phyloP scores from a whole-genome alignment of 2,113 vertebrate genomes.

The Pangasianodon gigas region DNA sequence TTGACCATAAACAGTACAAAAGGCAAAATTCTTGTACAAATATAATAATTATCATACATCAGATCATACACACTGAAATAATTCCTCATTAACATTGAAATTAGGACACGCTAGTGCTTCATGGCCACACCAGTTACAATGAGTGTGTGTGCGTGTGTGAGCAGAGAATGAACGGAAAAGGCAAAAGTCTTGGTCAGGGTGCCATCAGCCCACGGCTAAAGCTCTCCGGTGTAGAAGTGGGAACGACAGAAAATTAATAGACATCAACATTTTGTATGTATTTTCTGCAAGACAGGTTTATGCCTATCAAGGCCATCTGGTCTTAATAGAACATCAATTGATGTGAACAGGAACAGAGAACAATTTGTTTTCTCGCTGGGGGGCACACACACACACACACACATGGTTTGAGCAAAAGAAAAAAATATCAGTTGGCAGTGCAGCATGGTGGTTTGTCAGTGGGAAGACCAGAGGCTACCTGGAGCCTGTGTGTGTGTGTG shows the following conservation, averaged over 20 bases:
- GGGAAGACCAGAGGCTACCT: constrained; percentile 46
- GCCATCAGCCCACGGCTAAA: constrained; percentile 47
- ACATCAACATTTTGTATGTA: constrained; percentile 54
- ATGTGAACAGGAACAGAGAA: constrained; percentile 66
- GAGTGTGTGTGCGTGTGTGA: background rate
- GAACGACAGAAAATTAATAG: constrained; percentile 55
- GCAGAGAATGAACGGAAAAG: background rate
- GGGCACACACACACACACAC: constrained; percentile 37
- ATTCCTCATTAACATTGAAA: background rate
- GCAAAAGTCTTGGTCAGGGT: constrained; percentile 30
- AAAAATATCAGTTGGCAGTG: constrained; percentile 40
- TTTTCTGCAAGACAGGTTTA: constrained; percentile 62
- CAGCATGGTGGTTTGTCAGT: constrained; percentile 43
- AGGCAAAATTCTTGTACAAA: background rate
- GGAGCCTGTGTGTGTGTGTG: constrained; percentile 25
- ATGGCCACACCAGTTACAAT: background rate
- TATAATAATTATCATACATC: background rate
- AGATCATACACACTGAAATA: background rate
- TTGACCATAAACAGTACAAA: background rate
- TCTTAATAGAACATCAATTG: constrained; percentile 66
- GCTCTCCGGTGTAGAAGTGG: constrained; percentile 36
- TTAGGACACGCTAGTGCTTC: background rate
- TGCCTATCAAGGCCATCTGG: constrained; percentile 62
- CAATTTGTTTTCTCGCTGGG: constrained; percentile 66
- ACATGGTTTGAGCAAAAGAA: background rate